phyloP scores from a whole-genome alignment of 2,888 invertebrate species.

The Netelia inedita region DNA sequence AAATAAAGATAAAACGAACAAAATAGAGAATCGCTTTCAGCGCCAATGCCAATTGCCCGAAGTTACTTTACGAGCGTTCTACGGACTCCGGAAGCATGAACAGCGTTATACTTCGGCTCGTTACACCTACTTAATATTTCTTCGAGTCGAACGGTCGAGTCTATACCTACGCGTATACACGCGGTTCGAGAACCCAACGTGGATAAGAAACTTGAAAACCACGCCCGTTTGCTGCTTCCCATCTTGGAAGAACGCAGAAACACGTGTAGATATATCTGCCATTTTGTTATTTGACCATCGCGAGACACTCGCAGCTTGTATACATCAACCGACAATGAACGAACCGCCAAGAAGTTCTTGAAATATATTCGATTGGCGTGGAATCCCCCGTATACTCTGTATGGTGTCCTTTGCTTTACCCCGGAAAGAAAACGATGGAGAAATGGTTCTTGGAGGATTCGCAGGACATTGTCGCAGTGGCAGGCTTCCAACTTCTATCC shows the following conservation, averaged over 20 bases:
- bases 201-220: constrained; percentile 26
- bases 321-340: no score
- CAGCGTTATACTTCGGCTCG: constrained; percentile 37
- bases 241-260: not conserved
- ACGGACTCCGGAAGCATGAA: constrained; percentile 19
- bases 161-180: no score
- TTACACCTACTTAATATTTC: constrained; percentile 56
- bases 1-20: not conserved
- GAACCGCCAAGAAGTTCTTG: no score
- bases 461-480: constrained; percentile 29
- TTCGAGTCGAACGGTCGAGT: not conserved
- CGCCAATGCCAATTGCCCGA: constrained; percentile 36
- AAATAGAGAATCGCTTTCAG: not conserved
- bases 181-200: not conserved
- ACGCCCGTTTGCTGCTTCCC: not conserved
- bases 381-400: no score
- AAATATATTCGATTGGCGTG: no score
- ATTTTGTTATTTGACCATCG: no score
- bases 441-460: no score
- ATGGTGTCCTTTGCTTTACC: no score
- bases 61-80: constrained; percentile 44
- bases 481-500: constrained; percentile 40
- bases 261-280: no score
- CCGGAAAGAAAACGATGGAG: no score
- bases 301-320: no score